phyloP scores from a whole-genome alignment of 2,113 vertebrate species.

The Saimiri boliviensis region DNA sequence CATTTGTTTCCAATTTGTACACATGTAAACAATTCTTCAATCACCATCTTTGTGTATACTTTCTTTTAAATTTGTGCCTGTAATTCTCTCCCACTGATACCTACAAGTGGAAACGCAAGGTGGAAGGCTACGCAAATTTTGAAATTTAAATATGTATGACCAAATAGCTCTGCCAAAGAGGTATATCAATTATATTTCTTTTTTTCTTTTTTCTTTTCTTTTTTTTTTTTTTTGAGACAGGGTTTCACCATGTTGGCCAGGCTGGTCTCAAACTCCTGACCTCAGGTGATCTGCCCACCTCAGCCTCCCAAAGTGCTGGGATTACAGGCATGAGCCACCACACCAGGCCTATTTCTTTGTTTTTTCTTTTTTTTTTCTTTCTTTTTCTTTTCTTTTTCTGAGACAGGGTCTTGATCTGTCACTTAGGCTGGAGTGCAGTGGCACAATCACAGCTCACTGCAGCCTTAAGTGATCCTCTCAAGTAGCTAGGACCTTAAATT shows the following conservation, averaged over 20 bases:
- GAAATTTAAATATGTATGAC: neutral
- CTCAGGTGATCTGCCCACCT: no score
- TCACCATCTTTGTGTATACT: neutral
- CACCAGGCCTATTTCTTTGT: neutral
- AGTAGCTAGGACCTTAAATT: no score
- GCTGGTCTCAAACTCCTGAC: no score
- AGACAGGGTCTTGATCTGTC: neutral
- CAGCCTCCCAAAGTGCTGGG: no score
- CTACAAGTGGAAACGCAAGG: neutral
- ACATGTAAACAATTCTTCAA: neutral
- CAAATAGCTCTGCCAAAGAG: neutral
- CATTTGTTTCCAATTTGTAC: neutral
- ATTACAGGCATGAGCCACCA: no score
- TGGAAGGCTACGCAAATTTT: neutral
- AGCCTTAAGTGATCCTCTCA: neutral
- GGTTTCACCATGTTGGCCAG: neutral
- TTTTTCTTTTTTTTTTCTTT: neutral
- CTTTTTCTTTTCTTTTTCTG: neutral
- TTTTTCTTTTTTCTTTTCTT: neutral
- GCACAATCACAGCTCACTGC: neutral
- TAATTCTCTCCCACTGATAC: neutral
- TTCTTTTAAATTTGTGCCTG: neutral
- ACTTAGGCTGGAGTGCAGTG: neutral
- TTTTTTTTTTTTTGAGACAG: neutral
- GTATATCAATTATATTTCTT: neutral